These are phyloP conservation scores for Theocolax elegans DNA, from an alignment of 1,140 invertebrate species.

Conservation along the genomic window DNA sequence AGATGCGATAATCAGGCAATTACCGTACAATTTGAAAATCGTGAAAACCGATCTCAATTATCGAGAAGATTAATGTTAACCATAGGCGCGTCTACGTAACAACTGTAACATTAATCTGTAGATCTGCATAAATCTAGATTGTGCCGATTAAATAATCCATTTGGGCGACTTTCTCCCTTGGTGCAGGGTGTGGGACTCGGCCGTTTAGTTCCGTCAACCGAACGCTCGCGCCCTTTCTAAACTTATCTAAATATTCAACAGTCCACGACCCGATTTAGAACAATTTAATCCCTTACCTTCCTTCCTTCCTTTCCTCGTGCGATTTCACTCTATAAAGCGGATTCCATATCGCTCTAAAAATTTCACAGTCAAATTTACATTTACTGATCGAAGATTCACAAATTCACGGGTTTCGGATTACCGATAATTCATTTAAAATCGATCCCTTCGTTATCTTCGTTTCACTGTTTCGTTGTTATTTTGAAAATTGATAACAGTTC, in stretches of 20 bases:
- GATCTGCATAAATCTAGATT: conserved; percentile 29
- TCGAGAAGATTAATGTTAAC: conserved; percentile 20
- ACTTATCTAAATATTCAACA: conserved; percentile 25
- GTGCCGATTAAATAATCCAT: conserved; percentile 9
- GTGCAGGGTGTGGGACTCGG: not conserved
- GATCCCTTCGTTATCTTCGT: too few relatives aligned
- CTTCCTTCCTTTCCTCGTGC: not conserved
- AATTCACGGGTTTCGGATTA: too few relatives aligned
- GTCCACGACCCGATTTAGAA: not conserved
- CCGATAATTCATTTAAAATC: too few relatives aligned
- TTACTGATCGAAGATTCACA: too few relatives aligned
- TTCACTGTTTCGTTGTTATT: too few relatives aligned
- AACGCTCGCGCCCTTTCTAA: not conserved
- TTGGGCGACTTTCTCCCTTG: too few relatives aligned
- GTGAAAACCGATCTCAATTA: not conserved
- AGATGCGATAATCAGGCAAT: not conserved
- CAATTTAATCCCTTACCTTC: not conserved
- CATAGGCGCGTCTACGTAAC: not conserved
- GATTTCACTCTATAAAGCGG: too few relatives aligned
- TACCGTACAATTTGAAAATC: conserved; percentile 15
- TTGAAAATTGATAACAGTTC: too few relatives aligned
- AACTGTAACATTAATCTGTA: conserved; percentile 11
- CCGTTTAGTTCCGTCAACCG: conserved; percentile 13
- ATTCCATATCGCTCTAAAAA: not conserved
- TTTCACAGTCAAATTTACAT: conserved; percentile 3